Conservation (phyloP, 30 jellyfish, hydroid and myxozoan species). For the Aurelia coerulea region DNA sequence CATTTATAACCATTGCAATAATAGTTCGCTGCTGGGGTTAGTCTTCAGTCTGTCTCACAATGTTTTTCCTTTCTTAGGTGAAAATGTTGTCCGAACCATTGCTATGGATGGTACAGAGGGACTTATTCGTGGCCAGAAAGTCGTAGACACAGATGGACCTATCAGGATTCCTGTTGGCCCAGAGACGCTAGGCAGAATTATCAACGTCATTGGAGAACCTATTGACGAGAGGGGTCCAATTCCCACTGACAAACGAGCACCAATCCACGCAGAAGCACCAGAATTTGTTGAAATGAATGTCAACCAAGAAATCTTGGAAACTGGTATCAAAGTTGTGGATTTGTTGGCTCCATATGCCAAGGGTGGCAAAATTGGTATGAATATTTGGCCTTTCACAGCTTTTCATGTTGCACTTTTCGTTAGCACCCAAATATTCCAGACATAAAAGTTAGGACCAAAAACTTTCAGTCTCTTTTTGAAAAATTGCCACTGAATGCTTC, state of each 20-base stretch:
- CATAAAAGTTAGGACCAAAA: neutral
- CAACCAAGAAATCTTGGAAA: constrained; percentile 96
- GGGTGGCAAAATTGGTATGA: constrained; percentile 99
- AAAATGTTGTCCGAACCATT: constrained; percentile 99
- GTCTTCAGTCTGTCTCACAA: too few relatives aligned
- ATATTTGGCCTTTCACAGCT: neutral
- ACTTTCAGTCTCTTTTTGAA: too few relatives aligned
- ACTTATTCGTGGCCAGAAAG: constrained; percentile 98
- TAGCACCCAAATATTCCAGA: neutral
- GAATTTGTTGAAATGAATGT: constrained; percentile 99
- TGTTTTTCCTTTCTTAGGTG: constrained; percentile 70
- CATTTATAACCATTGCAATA: too few relatives aligned
- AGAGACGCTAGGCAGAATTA: constrained; percentile 99
- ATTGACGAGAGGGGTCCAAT: constrained; percentile 99
- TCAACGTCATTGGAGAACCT: constrained; percentile 99
- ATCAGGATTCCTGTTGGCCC: constrained; percentile 99
- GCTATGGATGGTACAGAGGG: constrained; percentile 99
- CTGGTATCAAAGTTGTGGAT: constrained; percentile 99
- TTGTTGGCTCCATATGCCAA: constrained; percentile 99
- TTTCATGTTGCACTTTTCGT: neutral
- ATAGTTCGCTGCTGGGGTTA: too few relatives aligned
- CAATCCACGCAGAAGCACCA: constrained; percentile 99
- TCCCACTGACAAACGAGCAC: constrained; percentile 94
- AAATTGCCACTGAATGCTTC: too few relatives aligned
- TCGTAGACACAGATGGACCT: constrained; percentile 97